Base-by-base conservation (phyloP, 1,140 invertebrate genomes). In the Popillia japonica region DNA sequence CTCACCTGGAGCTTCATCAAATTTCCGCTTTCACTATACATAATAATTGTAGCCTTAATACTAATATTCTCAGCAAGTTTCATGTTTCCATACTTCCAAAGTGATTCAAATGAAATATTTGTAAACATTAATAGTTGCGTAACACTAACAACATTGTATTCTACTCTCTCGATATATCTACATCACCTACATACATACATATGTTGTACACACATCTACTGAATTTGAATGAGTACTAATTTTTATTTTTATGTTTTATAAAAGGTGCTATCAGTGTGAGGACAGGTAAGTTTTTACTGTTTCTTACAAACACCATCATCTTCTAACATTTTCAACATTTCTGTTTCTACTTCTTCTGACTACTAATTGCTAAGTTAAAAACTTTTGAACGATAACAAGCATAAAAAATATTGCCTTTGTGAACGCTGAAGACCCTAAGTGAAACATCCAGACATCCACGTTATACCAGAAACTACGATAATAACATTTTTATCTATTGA, bases 241-340 rank as follows among this genome's bases (percentile, higher is more conserved):
- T 27, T 34, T 23, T 42, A 42, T 74, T 74, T 73, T 74, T 74
- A 74, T 74, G 81, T 79, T 79, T 80, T 82, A 80, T 78, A 76
- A 76, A 81, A 84, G 83, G 83, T 76, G 82, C 82, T 75, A 78
- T 84, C 75, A 82, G 80, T 81, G 80, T 80, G 80, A 83, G 80
- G 78, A 81, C 82, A 77, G 83, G 83, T 84, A 81, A 84, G 83
- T 83, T 73, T 40, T 75, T 40, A 20, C n/a, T 40, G 23, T 41
- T 41, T 77, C 40, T 42, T 72, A 72, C 17, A 6, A 20, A 72
- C 41, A 42, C 72, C 22, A 44, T 74, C 9, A 9, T 27, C 61
- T 14, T 22, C 17, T 22, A 64, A 11, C 22, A 64, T 20, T 1
- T 10, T 68, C 6, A 48, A 17, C 10, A 48, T 48, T 48, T 10